These are phyloP conservation scores for Ibycter americanus DNA, from an alignment of 2,797 vertebrate genomes.

Conservation along the genomic window DNA sequence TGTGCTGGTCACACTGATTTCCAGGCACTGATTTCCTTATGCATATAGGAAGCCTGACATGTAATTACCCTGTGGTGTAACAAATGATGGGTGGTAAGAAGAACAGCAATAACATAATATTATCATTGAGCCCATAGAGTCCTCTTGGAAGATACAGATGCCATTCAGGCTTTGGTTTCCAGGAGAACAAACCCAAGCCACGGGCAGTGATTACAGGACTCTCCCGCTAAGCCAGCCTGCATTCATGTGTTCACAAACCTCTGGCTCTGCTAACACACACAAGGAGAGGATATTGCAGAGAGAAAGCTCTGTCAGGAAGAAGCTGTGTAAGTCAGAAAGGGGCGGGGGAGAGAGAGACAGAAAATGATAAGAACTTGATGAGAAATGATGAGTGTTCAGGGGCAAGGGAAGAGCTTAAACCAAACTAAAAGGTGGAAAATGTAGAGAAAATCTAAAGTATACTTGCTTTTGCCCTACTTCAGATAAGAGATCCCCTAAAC, in stretches of 20 bases:
- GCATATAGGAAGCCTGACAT: neutral
- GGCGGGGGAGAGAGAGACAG: neutral
- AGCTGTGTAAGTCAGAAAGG: neutral
- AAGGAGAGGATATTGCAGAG: neutral
- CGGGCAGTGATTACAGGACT: neutral
- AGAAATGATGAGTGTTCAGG: neutral
- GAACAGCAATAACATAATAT: neutral
- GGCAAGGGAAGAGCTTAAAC: neutral
- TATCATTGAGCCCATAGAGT: rapidly evolving
- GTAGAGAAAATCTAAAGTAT: neutral
- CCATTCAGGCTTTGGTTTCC: neutral
- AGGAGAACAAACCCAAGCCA: neutral
- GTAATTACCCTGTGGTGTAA: neutral
- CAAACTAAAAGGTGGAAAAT: neutral
- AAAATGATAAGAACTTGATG: neutral
- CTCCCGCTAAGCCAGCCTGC: neutral
- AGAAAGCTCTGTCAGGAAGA: neutral
- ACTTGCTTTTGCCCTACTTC: neutral
- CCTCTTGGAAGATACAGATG: neutral
- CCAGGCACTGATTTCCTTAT: neutral
- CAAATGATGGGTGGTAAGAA: neutral
- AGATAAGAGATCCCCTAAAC: neutral
- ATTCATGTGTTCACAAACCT: neutral
- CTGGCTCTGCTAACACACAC: neutral
- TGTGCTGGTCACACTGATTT: neutral